Evolutionary conservation across 2,797 vertebrate genomes (phyloP), one percentile per base, ranked within the genome.

Genomic region (Ceyx erithaca): DNA sequence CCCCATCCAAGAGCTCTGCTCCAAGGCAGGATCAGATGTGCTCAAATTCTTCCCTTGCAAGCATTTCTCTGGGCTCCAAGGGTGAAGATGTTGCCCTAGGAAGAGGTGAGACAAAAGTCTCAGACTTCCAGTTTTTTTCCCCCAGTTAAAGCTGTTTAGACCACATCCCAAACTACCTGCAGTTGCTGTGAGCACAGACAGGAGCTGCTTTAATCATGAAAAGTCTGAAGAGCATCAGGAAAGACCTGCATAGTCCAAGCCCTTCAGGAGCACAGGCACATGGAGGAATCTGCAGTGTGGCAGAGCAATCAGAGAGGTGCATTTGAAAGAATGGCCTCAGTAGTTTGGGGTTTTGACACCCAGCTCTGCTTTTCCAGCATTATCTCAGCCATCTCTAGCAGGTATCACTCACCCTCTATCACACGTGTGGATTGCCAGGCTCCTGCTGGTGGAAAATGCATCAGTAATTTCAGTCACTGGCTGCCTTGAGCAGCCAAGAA

Each of bases 81-180:
- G 18, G 37, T 54, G 41, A 86, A 77, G 71, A 45, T 0, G 0
- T 55, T 69, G 64, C 69, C 66, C 22, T 71, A 62, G 49, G 30
- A 90, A 91, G 55, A 80, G 26, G 31, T 78, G 78, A 87, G 45
- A 62, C 92, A 85, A 46, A 85, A 85, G 70, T 70, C 87, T 93
- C 22, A 41, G 46, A 41, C 41, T 84, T 76, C 48, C 21, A 26
- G 76, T 87, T 87, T 37, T 66, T 66, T 17, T 23, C 48, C 12
- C 21, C 55, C 0, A 0, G 18, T 14, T 62, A 62, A 33, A 26
- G 19, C 45, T 89, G 46, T 37, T 78, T 45, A 62, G 76, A 72
- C 8, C 22, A 62, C 57, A 64, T 86, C 59, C 48, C 40, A 45
- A 41, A 85, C 72, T 14, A 55, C 2, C 25, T 4, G 14, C 71